Base-by-base conservation (phyloP, 2,888 invertebrate genomes). In the Phragmatobia fuliginosa region DNA sequence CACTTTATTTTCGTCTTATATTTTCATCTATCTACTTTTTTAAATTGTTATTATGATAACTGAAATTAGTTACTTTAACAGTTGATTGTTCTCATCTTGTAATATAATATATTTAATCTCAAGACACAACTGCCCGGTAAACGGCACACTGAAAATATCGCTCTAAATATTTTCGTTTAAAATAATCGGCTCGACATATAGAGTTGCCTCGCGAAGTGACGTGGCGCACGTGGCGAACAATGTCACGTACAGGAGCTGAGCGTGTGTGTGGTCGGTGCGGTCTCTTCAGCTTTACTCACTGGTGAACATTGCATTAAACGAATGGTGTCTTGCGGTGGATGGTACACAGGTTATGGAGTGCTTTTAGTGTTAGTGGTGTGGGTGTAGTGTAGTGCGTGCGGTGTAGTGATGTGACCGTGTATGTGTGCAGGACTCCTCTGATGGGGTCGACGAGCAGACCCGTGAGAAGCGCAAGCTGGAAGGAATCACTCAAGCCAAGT, bases 401-500 rank as follows among this genome's bases (percentile, higher is more conserved):
- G 81, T 75, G 80, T 75, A 72, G 82, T 75, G 74, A 83, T 52
- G 83, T 76, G 77, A 72, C 84, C 85, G 88, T 88, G 84, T 86
- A 88, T 93, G 90, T 91, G 89, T 92, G 89, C 93, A 94, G 94
- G 83, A 92, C 73, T 87, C 74, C 69, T 83, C 62, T 52, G 81
- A 62, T 81, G 93, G 95, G 78, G 81, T 62, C 81, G 93, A 95
- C 78, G 96, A 94, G 84, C 96, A 96, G 89, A 82, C 91, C 72
- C 88, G 95, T 78, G 97, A 97, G 89, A 98, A 98, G 92, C 96
- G 97, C 93, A 97, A 97, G 93, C 96, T 97, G 83, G 97, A 97
- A 85, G 95, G 96, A 67, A 92, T 95, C 79, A 95, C 95, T 76
- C 94, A 96, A 85, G 95, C 95, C 81, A 96, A 96, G 87, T 97